Percentiles rank a stretch among this genome's conserved stretches.
phyloP scores from a whole-genome alignment of 1,140 invertebrate species.

The Argopecten irradians region DNA sequence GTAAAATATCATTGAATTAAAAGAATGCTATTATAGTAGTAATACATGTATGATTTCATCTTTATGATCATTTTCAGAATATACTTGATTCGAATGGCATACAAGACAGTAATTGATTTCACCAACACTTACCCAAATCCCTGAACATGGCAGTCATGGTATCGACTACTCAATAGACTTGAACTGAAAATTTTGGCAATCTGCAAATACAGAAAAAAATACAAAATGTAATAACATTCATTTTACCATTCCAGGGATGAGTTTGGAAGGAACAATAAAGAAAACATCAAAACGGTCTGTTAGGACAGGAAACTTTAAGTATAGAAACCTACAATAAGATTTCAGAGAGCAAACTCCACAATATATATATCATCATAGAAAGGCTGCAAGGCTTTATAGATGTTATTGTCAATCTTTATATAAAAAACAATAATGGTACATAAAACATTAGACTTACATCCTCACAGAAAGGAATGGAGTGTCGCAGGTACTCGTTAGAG shows the following conservation, averaged over 20 bases:
- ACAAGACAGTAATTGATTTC: background rate
- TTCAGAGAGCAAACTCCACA: too few relatives aligned
- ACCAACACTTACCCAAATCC: constrained; percentile 40
- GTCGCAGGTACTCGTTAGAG: constrained; percentile 30
- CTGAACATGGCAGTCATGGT: constrained; percentile 41
- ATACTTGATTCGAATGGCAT: too few relatives aligned
- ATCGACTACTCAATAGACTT: constrained; percentile 40
- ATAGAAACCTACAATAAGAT: background rate
- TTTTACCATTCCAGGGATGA: too few relatives aligned
- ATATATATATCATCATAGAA: background rate
- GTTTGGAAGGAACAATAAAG: too few relatives aligned
- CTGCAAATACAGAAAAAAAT: constrained; percentile 30
- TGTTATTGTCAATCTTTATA: too few relatives aligned
- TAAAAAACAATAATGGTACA: too few relatives aligned
- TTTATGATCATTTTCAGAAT: too few relatives aligned
- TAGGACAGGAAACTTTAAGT: background rate
- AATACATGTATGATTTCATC: too few relatives aligned
- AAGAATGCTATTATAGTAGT: too few relatives aligned
- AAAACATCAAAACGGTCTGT: background rate
- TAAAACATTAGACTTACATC: too few relatives aligned
- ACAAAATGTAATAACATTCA: background rate
- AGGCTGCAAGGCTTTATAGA: too few relatives aligned
- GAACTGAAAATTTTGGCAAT: constrained; percentile 38
- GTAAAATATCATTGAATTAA: too few relatives aligned
- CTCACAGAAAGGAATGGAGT: constrained; percentile 42